Conservation (phyloP, 2,797 vertebrate genomes). For the Acrocephalus scirpaceus region DNA sequence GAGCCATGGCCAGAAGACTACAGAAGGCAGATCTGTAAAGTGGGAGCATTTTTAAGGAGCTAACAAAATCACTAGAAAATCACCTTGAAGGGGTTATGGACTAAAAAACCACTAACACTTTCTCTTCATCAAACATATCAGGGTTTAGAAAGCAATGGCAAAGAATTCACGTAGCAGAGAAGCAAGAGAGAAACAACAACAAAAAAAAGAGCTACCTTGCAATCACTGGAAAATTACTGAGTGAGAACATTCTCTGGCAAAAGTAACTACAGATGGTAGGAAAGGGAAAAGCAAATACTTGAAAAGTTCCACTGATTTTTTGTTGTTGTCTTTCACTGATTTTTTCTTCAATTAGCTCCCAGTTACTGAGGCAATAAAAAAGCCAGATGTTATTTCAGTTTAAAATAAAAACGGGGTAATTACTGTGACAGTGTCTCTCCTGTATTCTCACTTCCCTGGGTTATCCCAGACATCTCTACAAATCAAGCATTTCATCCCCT, state of each 20-base stretch:
- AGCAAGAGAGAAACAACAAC: not conserved
- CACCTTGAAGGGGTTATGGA: not conserved
- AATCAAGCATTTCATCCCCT: not conserved
- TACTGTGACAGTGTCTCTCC: not conserved
- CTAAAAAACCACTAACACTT: not conserved
- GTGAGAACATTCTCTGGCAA: slow-evolving; percentile 30
- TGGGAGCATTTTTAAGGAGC: not conserved
- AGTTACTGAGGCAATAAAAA: not conserved
- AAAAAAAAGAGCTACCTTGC: slow-evolving; percentile 16
- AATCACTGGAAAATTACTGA: slow-evolving; percentile 59
- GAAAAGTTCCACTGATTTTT: slow-evolving; percentile 20
- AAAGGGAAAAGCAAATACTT: slow-evolving; percentile 19
- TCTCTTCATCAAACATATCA: not conserved
- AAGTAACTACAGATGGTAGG: slow-evolving; percentile 17
- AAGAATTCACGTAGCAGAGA: not conserved
- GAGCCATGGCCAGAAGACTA: not conserved
- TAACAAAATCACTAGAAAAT: not conserved
- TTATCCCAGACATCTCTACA: not conserved
- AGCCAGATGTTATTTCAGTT: not conserved
- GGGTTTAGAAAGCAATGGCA: not conserved
- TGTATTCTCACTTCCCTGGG: not conserved
- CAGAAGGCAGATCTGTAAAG: not conserved
- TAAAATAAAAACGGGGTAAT: not conserved
- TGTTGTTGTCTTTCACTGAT: not conserved
- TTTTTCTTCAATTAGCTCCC: slow-evolving; percentile 9